Conservation (phyloP, 2,797 vertebrate species). For the Anguilla anguilla region DNA sequence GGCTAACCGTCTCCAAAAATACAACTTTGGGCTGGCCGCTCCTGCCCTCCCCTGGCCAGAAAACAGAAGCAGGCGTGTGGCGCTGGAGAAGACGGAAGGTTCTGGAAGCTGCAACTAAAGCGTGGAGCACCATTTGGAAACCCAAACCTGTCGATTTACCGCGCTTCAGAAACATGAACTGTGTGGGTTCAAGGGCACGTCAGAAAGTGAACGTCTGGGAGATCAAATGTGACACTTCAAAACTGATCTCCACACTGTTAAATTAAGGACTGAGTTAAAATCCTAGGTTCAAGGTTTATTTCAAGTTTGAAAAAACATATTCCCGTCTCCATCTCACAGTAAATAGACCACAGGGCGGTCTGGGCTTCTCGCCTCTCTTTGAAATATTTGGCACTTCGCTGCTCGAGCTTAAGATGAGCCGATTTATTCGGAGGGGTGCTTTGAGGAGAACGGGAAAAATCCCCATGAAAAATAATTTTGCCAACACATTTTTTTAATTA, state of each 20-base stretch:
- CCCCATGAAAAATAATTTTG: background rate
- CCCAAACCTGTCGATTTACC: conserved; percentile 1
- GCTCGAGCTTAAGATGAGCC: background rate
- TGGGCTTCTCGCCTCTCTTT: background rate
- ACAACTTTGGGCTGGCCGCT: conserved; percentile 7
- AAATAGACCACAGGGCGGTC: background rate
- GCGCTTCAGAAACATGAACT: background rate
- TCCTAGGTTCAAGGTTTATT: background rate
- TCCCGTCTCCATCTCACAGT: background rate
- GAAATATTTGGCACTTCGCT: background rate
- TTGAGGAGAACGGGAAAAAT: background rate
- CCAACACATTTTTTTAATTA: background rate
- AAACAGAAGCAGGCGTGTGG: conserved; percentile 20
- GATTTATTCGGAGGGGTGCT: background rate
- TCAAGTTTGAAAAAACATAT: background rate
- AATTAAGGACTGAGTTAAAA: background rate
- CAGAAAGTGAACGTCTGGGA: background rate
- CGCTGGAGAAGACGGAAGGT: conserved; percentile 34
- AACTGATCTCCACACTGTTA: background rate
- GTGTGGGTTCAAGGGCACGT: background rate
- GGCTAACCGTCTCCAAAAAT: conserved; percentile 35
- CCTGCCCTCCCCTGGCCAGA: background rate
- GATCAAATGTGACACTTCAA: background rate
- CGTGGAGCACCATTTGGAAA: conserved; percentile 3
- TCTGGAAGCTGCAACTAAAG: conserved; percentile 22